phyloP scores from a whole-genome alignment of 1,140 invertebrate species.

The Leptonema lineaticorne region DNA sequence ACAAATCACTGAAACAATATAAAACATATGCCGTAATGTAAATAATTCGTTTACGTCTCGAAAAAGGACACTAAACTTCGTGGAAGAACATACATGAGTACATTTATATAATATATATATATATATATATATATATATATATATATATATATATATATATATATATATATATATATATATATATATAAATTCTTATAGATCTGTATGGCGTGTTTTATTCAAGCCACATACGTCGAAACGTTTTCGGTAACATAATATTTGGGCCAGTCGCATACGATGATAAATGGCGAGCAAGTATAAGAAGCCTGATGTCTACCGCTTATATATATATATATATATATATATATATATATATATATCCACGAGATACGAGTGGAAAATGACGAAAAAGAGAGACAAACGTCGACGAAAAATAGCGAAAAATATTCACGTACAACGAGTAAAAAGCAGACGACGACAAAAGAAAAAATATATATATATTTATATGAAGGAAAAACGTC shows the following conservation, averaged over 20 bases:
- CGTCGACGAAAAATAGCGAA: not conserved
- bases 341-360: too few relatives aligned
- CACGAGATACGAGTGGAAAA: too few relatives aligned
- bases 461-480: too few relatives aligned
- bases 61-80: too few relatives aligned
- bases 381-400: not conserved
- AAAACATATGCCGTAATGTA: too few relatives aligned
- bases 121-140: not conserved
- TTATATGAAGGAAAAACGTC: too few relatives aligned
- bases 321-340: too few relatives aligned
- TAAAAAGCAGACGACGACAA: not conserved
- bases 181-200: not conserved
- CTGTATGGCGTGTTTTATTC: slow-evolving; percentile 18
- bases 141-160: not conserved
- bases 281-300: slow-evolving; percentile 29
- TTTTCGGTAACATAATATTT: slow-evolving; percentile 18
- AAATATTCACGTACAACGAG: not conserved
- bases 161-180: not conserved
- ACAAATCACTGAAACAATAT: too few relatives aligned
- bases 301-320: too few relatives aligned
- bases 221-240: slow-evolving; percentile 14
- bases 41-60: too few relatives aligned
- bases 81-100: too few relatives aligned
- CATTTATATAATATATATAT: not conserved
- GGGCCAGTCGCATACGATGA: slow-evolving; percentile 16